Percentiles rank a stretch among this genome's conserved stretches.
Conservation (phyloP, 2,113 vertebrate species). For the Chloroceryle aenea region DNA sequence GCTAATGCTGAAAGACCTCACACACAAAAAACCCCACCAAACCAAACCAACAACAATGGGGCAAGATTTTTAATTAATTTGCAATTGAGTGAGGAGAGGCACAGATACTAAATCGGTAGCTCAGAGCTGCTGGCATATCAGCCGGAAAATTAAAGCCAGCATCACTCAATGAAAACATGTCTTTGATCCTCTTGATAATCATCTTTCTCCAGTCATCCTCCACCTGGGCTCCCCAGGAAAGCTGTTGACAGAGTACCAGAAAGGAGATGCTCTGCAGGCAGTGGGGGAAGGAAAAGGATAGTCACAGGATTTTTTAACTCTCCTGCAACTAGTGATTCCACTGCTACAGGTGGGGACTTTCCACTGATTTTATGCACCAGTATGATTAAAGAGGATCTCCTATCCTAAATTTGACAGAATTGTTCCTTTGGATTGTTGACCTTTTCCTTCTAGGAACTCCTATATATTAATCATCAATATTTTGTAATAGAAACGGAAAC, state of each 20-base stretch:
- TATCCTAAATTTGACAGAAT: not conserved
- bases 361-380: not conserved
- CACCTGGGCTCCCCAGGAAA: not conserved
- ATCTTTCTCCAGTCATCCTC: not conserved
- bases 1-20: not conserved
- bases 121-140: not conserved
- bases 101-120: not conserved
- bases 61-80: not conserved
- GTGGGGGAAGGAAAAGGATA: not conserved
- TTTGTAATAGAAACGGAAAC: not conserved
- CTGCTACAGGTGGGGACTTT: not conserved
- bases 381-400: not conserved
- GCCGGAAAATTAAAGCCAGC: not conserved
- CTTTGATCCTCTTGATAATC: not conserved
- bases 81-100: not conserved
- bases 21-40: no score
- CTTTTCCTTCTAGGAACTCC: not conserved
- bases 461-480: not conserved
- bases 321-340: not conserved
- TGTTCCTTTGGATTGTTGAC: not conserved
- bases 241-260: not conserved
- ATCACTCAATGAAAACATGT: rapidly evolving
- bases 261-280: not conserved
- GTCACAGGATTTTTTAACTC: not conserved
- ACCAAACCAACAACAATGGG: not conserved